These are phyloP conservation scores for Aleiodes testaceus DNA, from an alignment of 2,888 invertebrate genomes.

Conservation along the genomic window DNA sequence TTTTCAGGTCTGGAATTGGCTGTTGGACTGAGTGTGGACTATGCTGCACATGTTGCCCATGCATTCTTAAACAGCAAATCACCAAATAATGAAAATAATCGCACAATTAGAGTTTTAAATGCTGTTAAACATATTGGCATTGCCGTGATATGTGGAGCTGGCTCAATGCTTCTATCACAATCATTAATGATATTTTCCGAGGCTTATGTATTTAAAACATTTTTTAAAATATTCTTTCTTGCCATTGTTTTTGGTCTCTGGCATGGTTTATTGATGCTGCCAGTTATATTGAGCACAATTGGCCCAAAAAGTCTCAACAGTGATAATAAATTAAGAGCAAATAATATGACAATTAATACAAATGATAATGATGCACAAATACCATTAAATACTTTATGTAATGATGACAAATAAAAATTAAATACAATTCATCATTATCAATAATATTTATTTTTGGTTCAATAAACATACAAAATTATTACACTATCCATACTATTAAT, in stretches of 20 bases:
- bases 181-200: slow-evolving; percentile 81
- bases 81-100: slow-evolving; percentile 73
- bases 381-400: slow-evolving; percentile 41
- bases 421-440: slow-evolving; percentile 63
- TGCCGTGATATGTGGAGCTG: slow-evolving; percentile 85
- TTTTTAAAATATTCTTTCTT: slow-evolving; percentile 84
- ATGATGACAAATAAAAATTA: slow-evolving; percentile 10
- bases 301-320: slow-evolving; percentile 75
- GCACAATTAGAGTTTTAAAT: slow-evolving; percentile 75
- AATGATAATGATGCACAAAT: slow-evolving; percentile 43
- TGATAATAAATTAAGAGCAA: slow-evolving; percentile 27
- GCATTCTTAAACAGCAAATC: slow-evolving; percentile 81
- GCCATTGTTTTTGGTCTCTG: slow-evolving; percentile 86
- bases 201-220: slow-evolving; percentile 85
- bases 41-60: slow-evolving; percentile 87
- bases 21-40: slow-evolving; percentile 88
- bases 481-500: slow-evolving; percentile 72
- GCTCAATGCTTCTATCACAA: slow-evolving; percentile 84
- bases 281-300: slow-evolving; percentile 82
- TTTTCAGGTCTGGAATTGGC: slow-evolving; percentile 79
- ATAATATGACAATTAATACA: slow-evolving; percentile 10
- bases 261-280: slow-evolving; percentile 84
- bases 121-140: slow-evolving; percentile 84
- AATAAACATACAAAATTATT: slow-evolving; percentile 73
- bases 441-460: slow-evolving; percentile 73